These are phyloP conservation scores for Crotalus horridus DNA, from an alignment of 2,113 vertebrate species.

Conservation along the genomic window DNA sequence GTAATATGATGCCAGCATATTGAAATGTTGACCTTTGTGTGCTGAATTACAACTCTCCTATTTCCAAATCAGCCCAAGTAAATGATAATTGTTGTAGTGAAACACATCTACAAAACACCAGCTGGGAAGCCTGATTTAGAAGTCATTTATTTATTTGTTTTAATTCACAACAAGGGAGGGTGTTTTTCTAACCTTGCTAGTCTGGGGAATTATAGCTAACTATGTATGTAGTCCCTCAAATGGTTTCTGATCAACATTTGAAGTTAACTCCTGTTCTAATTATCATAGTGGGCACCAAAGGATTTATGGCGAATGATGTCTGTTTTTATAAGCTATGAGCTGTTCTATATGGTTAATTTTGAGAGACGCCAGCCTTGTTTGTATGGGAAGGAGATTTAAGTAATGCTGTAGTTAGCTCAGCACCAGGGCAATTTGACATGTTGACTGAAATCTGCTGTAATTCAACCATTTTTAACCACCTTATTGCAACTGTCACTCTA, in stretches of 20 bases:
- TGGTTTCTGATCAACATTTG: not conserved
- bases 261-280: conserved; percentile 22
- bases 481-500: conserved; percentile 53
- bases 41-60: not conserved
- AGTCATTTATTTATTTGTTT: not conserved
- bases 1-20: not conserved
- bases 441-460: conserved; percentile 57
- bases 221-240: not conserved
- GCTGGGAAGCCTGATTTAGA: not conserved
- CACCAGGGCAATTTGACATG: conserved; percentile 46
- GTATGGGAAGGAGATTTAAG: conserved; percentile 40
- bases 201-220: not conserved
- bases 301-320: conserved; percentile 38
- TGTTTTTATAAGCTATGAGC: conserved; percentile 42
- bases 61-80: not conserved
- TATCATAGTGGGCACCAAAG: not conserved
- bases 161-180: conserved; percentile 3
- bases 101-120: not conserved
- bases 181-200: not conserved
- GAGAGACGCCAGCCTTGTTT: conserved; percentile 42
- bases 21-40: not conserved
- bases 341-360: conserved; percentile 23
- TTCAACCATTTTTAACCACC: conserved; percentile 60
- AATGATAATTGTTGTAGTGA: not conserved
- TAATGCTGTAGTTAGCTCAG: conserved; percentile 42